Evolutionary conservation across 2,797 vertebrate species (phyloP).

Genomic region (Cygnus olor): DNA sequence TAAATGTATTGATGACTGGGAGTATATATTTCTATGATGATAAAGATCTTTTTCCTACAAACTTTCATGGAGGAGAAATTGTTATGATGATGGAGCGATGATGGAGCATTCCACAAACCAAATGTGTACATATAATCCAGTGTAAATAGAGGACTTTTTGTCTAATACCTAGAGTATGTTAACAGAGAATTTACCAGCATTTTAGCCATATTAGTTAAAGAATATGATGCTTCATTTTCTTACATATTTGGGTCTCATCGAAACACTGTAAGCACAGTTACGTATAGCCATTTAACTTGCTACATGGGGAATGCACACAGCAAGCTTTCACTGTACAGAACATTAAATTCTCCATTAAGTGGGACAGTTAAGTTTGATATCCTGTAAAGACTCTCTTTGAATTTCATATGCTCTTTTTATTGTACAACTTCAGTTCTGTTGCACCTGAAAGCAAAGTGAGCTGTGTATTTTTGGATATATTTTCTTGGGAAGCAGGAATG

Average conservation of each 20-base stretch:
- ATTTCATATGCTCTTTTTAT: neutral
- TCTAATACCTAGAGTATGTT: conserved; percentile 28
- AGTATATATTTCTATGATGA: conserved; percentile 35
- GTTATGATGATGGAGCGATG: neutral
- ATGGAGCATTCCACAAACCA: conserved; percentile 62
- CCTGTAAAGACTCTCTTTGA: neutral
- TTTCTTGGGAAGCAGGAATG: neutral
- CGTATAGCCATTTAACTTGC: conserved; percentile 64
- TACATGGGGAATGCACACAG: conserved; percentile 12
- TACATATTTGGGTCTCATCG: conserved; percentile 25
- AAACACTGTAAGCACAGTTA: conserved; percentile 59
- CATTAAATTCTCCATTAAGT: neutral
- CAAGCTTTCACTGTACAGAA: neutral
- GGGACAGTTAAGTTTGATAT: neutral
- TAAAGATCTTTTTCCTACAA: conserved; percentile 15
- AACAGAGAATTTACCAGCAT: conserved; percentile 62
- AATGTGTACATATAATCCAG: conserved; percentile 69
- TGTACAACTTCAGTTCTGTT: neutral
- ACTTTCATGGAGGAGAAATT: neutral
- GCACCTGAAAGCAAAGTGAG: neutral
- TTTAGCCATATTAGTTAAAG: conserved; percentile 72
- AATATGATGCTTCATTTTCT: conserved; percentile 47
- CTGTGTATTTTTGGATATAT: neutral
- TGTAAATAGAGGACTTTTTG: conserved; percentile 57
- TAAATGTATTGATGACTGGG: neutral